phyloP scores from a whole-genome alignment of 2,113 vertebrate species.

The Actinemys pallida region DNA sequence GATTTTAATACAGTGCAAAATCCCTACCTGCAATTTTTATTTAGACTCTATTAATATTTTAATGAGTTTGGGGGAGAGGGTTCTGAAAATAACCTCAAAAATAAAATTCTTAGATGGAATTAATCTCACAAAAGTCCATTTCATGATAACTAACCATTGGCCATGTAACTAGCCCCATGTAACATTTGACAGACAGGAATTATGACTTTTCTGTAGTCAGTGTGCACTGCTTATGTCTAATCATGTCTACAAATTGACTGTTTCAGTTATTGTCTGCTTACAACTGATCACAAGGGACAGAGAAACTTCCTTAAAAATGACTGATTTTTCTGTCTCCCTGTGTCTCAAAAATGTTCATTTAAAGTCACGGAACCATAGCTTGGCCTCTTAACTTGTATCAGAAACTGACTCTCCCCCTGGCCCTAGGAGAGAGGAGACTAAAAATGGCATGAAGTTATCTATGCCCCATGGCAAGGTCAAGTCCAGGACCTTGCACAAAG shows the following conservation, averaged over 20 bases:
- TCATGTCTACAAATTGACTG: background rate
- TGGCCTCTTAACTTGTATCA: background rate
- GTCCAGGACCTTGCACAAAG: background rate
- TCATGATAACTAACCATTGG: background rate
- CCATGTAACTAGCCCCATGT: background rate
- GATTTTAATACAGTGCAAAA: constrained; percentile 1
- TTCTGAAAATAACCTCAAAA: background rate
- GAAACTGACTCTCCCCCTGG: background rate
- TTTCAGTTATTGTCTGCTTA: background rate
- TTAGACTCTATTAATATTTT: background rate
- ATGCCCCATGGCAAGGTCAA: background rate
- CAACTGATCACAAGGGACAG: background rate
- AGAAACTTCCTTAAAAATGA: background rate
- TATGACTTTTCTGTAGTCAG: background rate
- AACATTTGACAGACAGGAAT: background rate
- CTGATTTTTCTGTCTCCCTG: background rate
- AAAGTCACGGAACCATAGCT: background rate
- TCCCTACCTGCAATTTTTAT: background rate
- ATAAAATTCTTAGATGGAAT: background rate
- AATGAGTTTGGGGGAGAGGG: background rate
- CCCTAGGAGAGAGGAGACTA: background rate
- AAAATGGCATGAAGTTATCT: background rate
- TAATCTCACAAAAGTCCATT: background rate
- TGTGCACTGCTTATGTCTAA: background rate
- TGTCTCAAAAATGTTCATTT: background rate